Conservation (phyloP, 1,140 invertebrate species). For the Paraescarpia echinospica region DNA sequence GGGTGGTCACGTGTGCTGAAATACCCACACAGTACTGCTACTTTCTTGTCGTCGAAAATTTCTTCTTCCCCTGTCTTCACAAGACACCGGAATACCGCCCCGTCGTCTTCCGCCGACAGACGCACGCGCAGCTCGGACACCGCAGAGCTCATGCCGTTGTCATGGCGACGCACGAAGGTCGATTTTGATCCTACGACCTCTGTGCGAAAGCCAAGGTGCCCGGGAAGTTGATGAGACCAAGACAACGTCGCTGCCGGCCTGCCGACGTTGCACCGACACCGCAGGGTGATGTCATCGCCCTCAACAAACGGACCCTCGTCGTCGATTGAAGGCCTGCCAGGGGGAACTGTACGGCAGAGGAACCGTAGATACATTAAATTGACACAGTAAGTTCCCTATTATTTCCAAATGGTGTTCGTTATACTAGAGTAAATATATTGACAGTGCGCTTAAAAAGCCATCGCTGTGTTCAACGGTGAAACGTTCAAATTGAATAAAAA, state of each 20-base stretch:
- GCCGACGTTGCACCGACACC: neutral
- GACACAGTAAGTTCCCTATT: neutral
- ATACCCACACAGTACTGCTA: neutral
- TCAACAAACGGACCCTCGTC: neutral
- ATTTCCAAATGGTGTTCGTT: too few relatives aligned
- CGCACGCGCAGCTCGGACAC: neutral
- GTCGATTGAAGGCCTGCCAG: conserved; percentile 1
- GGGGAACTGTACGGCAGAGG: neutral
- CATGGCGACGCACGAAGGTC: neutral
- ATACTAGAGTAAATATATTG: too few relatives aligned
- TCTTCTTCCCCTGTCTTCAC: neutral
- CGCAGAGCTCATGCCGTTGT: neutral
- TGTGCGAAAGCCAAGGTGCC: neutral
- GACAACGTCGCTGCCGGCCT: neutral
- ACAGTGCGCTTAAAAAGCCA: too few relatives aligned
- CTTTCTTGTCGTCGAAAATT: neutral
- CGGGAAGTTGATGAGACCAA: neutral
- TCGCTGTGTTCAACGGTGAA: too few relatives aligned
- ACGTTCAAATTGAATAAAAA: too few relatives aligned
- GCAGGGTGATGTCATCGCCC: neutral
- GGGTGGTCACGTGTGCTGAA: neutral
- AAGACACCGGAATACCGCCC: neutral
- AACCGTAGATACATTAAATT: neutral
- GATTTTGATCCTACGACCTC: neutral
- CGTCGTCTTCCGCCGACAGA: conserved; percentile 14